Conservation (phyloP, 2,797 vertebrate genomes). For the Siniperca undulata region DNA sequence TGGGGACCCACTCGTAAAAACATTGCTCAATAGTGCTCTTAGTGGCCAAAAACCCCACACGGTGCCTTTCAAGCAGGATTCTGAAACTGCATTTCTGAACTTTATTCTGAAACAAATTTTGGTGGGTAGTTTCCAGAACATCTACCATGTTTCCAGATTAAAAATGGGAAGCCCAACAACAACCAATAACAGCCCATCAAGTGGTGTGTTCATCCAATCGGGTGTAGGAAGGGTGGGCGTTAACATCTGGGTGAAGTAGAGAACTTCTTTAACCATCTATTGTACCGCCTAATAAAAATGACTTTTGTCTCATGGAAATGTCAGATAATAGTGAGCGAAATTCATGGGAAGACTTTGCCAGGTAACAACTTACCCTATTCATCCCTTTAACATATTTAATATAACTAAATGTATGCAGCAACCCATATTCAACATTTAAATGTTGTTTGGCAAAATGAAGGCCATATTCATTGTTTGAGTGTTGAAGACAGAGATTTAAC, state of each 20-base stretch:
- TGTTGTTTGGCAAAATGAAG: slow-evolving; percentile 6
- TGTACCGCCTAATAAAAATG: not conserved
- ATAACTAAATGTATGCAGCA: slow-evolving; percentile 1
- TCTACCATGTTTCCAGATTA: not conserved
- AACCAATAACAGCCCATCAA: not conserved
- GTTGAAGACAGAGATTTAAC: slow-evolving; percentile 21
- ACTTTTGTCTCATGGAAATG: slow-evolving; percentile 3
- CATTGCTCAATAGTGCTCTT: not conserved
- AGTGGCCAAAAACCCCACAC: not conserved
- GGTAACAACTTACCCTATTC: not conserved
- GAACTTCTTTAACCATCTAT: slow-evolving; percentile 3
- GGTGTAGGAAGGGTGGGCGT: not conserved
- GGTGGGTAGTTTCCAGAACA: not conserved
- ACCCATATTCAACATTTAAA: not conserved
- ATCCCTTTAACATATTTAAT: not conserved
- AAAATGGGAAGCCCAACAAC: not conserved
- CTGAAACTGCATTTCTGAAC: not conserved
- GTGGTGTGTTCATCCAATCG: not conserved
- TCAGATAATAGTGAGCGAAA: slow-evolving; percentile 6
- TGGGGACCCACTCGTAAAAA: not conserved
- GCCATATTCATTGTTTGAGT: not conserved
- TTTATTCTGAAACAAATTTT: not conserved
- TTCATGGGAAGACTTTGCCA: not conserved
- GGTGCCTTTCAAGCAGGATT: not conserved
- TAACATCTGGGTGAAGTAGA: not conserved